phyloP scores from a whole-genome alignment of 2,113 vertebrate genomes.

The Myotis davidii region DNA sequence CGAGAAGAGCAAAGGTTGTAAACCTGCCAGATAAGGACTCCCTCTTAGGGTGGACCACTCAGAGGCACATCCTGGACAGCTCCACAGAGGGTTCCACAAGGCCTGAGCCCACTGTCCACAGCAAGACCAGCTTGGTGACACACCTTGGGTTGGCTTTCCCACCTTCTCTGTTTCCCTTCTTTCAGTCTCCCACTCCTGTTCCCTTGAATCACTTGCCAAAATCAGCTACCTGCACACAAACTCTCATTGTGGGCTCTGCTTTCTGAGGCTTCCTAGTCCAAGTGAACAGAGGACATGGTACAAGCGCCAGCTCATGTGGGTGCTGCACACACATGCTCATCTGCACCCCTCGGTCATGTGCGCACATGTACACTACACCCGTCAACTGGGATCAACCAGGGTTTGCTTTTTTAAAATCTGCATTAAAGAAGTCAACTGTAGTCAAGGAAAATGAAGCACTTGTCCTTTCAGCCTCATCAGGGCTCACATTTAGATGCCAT shows the following conservation, averaged over 20 bases:
- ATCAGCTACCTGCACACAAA: not conserved
- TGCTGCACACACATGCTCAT: not conserved
- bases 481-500: not conserved
- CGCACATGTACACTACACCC: not conserved
- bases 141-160: not conserved
- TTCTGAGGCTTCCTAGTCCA: not conserved
- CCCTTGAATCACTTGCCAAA: not conserved
- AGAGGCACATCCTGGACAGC: not conserved
- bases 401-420: not conserved
- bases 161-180: not conserved
- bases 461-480: not conserved
- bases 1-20: not conserved
- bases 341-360: not conserved
- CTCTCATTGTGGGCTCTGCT: not conserved
- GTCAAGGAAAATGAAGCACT: not conserved
- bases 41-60: not conserved
- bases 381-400: not conserved
- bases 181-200: not conserved
- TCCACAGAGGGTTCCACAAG: not conserved
- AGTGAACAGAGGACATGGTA: not conserved
- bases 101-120: not conserved
- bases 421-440: conserved; percentile 6
- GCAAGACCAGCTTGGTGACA: not conserved
- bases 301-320: not conserved
- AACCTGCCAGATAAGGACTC: not conserved